These are phyloP conservation scores for Mustela nigripes DNA, from an alignment of 2,113 vertebrate species.

Conservation along the genomic window DNA sequence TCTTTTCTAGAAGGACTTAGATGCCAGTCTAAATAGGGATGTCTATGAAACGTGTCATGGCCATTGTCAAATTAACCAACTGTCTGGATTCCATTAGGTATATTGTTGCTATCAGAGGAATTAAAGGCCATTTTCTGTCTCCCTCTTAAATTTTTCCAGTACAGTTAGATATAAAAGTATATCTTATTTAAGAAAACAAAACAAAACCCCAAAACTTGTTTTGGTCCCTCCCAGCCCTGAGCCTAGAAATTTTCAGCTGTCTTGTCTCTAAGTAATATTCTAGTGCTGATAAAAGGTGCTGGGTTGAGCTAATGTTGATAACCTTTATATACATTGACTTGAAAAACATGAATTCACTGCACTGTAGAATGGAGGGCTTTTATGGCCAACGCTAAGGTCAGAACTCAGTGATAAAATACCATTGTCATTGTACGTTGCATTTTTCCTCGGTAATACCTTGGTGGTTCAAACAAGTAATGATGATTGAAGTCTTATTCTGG, in stretches of 20 bases:
- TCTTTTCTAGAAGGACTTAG: slow-evolving; percentile 9
- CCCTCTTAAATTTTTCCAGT: background rate
- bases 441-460: slow-evolving; percentile 42
- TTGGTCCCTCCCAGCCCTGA: background rate
- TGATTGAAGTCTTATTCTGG: slow-evolving; percentile 22
- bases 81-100: background rate
- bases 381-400: background rate
- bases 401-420: background rate
- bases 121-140: background rate
- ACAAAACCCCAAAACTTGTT: slow-evolving; percentile 2
- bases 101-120: slow-evolving; percentile 33
- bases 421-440: background rate
- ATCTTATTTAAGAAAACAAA: background rate
- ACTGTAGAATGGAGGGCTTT: background rate
- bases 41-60: slow-evolving; percentile 12
- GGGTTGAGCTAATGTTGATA: background rate
- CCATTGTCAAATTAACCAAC: background rate
- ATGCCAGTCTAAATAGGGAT: background rate
- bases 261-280: slow-evolving; percentile 38
- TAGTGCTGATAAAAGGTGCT: slow-evolving; percentile 14
- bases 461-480: slow-evolving; percentile 26
- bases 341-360: slow-evolving; percentile 31
- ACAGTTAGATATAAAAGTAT: background rate
- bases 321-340: background rate
- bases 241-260: slow-evolving; percentile 25